Conservation (phyloP, 2,888 invertebrate genomes). For the Lasioglossum zephyrum region DNA sequence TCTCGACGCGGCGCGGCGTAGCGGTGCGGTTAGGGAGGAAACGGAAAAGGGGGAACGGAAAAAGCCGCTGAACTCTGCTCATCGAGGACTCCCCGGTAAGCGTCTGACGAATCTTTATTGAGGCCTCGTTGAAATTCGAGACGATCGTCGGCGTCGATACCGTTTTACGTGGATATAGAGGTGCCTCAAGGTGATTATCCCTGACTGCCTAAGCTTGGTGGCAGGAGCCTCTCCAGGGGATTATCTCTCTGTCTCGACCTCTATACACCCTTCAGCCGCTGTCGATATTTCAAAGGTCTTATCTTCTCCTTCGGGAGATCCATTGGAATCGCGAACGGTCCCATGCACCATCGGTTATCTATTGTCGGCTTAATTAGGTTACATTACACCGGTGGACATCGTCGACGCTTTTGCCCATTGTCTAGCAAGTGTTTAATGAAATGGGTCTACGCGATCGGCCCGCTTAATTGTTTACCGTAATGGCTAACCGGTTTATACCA, state of each 20-base stretch:
- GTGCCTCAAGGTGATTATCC: slow-evolving; percentile 81
- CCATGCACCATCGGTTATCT: slow-evolving; percentile 51
- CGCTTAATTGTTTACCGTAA: slow-evolving; percentile 29
- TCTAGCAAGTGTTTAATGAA: slow-evolving; percentile 24
- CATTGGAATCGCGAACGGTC: slow-evolving; percentile 68
- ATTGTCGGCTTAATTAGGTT: slow-evolving; percentile 69
- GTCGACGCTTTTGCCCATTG: slow-evolving; percentile 36
- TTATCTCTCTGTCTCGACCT: slow-evolving; percentile 78
- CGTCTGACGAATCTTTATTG: slow-evolving; percentile 71
- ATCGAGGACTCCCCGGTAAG: slow-evolving; percentile 40
- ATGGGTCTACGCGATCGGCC: background rate
- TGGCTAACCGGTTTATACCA: background rate
- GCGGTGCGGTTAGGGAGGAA: background rate
- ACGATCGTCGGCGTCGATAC: slow-evolving; percentile 74
- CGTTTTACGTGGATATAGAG: slow-evolving; percentile 74
- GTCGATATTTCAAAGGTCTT: slow-evolving; percentile 82
- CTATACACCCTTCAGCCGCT: slow-evolving; percentile 78
- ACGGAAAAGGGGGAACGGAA: slow-evolving; percentile 15
- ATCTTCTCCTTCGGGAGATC: slow-evolving; percentile 79
- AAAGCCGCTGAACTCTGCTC: slow-evolving; percentile 55
- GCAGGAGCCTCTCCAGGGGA: slow-evolving; percentile 78
- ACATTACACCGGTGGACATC: slow-evolving; percentile 46
- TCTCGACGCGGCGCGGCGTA: background rate
- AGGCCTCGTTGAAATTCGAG: slow-evolving; percentile 74
- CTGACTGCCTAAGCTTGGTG: slow-evolving; percentile 79